Evolutionary conservation across 2,797 vertebrate genomes (phyloP).

Genomic region (Orientallactaga sibirica): DNA sequence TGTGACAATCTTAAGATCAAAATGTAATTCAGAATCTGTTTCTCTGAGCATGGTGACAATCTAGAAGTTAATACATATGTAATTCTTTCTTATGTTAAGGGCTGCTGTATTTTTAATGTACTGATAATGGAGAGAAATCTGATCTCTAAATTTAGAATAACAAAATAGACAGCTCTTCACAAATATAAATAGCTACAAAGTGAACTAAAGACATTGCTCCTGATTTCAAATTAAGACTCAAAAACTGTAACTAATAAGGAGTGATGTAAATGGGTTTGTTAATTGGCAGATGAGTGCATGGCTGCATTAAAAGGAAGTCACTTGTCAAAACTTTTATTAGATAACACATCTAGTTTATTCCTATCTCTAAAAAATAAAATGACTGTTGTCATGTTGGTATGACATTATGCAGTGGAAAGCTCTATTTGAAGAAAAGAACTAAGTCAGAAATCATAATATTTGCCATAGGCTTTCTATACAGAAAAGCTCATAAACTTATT

Average conservation of each 20-base stretch:
- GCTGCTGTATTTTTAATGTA: not conserved
- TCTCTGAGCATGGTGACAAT: not conserved
- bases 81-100: not conserved
- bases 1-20: not conserved
- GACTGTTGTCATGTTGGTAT: not conserved
- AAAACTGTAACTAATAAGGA: conserved; percentile 75
- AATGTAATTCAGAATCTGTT: not conserved
- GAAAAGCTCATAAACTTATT: too few species aligned
- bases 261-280: conserved; percentile 73
- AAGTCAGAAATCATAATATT: too few species aligned
- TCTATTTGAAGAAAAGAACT: not conserved
- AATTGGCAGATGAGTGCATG: conserved; percentile 71
- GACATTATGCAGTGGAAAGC: not conserved
- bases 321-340: conserved; percentile 58
- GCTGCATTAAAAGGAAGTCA: conserved; percentile 69
- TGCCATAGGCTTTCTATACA: too few species aligned
- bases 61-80: not conserved
- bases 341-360: conserved; percentile 56
- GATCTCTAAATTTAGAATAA: conserved; percentile 59
- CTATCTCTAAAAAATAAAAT: not conserved
- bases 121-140: not conserved
- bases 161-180: conserved; percentile 72
- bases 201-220: conserved; percentile 66
- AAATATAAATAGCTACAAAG: conserved; percentile 68
- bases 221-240: conserved; percentile 73